Evolutionary conservation across 2,888 invertebrate species (phyloP), one percentile per base, ranked within the genome.

Genomic region (Microplitis deprimator): DNA sequence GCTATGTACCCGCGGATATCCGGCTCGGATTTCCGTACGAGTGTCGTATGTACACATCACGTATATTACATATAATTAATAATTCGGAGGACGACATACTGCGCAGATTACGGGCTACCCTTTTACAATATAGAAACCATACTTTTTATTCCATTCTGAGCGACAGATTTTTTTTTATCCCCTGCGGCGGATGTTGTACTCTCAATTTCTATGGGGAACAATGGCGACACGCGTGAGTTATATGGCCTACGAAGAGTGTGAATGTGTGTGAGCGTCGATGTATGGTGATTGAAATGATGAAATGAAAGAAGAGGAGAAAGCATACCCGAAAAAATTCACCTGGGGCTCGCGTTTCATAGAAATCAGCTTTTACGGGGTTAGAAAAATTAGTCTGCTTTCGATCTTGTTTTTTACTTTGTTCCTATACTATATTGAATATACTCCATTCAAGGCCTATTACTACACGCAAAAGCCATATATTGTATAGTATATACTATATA

Each of bases 1-100:
- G 50, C 16, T 40, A 68, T 68, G 20, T 69, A 60, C 74, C 75
- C 79, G 75, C 80, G 82, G 81, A 82, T 81, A 81, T 81, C 82
- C 83, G 80, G 78, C 76, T 80, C 62, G 41, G 16, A 72, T 13
- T 38, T 40, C 38, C 71, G 61, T 62, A n/a, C 20, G 41, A 20
- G 17, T 74, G 79, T 81, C 79, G 80, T 82, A 81, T 79, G 81
- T 81, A 82, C 77, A 65, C 76, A 72, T 77, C 77, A 65, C 76
- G 71, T 77, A 60, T 77, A 77, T 76, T 74, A 68, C 78, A 77
- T 79, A 75, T 82, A 83, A 85, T 85, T 85, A 84, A 83, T 83
- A 82, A 85, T 84, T 83, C 82, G 76, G 78, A 50, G 50, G 50
- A 80, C 62, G 75, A 64, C 61, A 68, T 73, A 69, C 50, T 50